These are phyloP conservation scores for Neogale vison DNA, from an alignment of 2,113 vertebrate species.

Conservation along the genomic window DNA sequence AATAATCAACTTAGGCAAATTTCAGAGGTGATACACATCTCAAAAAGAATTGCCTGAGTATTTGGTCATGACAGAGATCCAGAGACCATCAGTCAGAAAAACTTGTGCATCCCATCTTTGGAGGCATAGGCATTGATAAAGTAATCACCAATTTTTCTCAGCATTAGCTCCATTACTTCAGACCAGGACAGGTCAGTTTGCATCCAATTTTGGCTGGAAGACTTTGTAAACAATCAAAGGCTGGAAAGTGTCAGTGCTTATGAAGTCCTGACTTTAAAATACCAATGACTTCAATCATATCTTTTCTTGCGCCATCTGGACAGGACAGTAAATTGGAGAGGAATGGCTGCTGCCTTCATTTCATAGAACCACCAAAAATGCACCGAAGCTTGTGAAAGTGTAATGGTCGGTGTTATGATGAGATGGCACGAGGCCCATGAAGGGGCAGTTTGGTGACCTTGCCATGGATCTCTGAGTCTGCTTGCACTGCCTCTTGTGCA, in stretches of 20 bases:
- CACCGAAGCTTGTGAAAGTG: neutral
- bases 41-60: neutral
- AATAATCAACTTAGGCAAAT: constrained; percentile 19
- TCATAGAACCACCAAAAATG: constrained; percentile 34
- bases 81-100: constrained; percentile 34
- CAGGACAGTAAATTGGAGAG: neutral
- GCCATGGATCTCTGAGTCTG: neutral
- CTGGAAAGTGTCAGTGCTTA: neutral
- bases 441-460: neutral
- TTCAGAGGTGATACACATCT: neutral
- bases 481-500: neutral
- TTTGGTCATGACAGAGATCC: neutral
- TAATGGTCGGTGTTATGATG: neutral
- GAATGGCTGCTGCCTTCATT: neutral
- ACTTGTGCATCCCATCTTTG: neutral
- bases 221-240: constrained; percentile 48
- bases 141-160: constrained; percentile 37
- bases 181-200: constrained; percentile 6
- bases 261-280: constrained; percentile 15
- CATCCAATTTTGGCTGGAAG: constrained; percentile 5
- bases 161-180: constrained; percentile 11
- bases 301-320: constrained; percentile 26
- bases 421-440: neutral
- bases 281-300: neutral
- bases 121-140: neutral